Conservation (phyloP, 2,113 vertebrate species). For the Ammospiza nelsoni region DNA sequence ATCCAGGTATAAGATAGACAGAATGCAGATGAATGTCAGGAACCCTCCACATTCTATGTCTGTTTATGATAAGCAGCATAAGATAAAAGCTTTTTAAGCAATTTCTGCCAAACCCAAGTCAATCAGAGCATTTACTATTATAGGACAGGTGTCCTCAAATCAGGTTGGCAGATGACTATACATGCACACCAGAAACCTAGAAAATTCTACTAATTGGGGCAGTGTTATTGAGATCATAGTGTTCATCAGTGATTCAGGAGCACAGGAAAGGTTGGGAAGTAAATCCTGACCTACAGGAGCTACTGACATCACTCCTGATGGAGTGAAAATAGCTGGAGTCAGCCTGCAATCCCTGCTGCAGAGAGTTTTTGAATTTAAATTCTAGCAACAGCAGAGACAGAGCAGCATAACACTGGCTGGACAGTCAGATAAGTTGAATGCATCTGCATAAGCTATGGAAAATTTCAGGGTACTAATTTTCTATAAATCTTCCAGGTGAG, state of each 20-base stretch:
- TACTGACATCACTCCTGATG: neutral
- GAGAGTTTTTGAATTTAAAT: neutral
- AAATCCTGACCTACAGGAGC: neutral
- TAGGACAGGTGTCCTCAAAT: neutral
- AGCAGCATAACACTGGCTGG: neutral
- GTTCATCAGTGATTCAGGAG: neutral
- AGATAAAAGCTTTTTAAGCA: neutral
- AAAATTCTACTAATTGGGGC: neutral
- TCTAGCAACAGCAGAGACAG: neutral
- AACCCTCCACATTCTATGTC: neutral
- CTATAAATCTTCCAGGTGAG: neutral
- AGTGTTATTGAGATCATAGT: neutral
- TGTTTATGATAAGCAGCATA: neutral
- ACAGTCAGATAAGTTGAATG: neutral
- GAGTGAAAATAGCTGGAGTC: neutral
- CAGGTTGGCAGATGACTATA: neutral
- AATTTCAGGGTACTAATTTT: neutral
- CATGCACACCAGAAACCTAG: fast-evolving
- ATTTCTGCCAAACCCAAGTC: neutral
- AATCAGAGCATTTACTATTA: neutral
- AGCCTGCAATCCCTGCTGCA: neutral
- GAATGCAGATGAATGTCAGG: neutral
- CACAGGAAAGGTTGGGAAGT: neutral
- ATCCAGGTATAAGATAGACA: neutral
- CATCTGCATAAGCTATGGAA: neutral